Conservation (phyloP, 2,888 invertebrate species). For the Nebria salina region DNA sequence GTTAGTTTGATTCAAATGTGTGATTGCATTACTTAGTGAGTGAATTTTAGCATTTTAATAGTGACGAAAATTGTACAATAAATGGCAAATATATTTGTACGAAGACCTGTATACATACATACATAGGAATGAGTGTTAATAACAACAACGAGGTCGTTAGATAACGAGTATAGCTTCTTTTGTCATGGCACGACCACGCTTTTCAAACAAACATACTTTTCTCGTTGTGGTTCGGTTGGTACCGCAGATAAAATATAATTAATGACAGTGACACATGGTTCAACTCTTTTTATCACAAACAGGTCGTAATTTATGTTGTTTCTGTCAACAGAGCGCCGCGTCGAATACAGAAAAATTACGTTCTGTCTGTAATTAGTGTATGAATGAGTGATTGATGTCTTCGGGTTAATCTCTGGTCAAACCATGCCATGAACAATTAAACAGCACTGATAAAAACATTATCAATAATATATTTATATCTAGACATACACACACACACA, state of each 20-base stretch:
- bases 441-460: conserved; percentile 22
- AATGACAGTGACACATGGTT: conserved; percentile 58
- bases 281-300: conserved; percentile 58
- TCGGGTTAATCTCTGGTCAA: conserved; percentile 43
- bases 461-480: neutral
- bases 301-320: conserved; percentile 58
- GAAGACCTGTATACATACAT: neutral
- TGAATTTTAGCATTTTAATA: no score
- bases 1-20: no score
- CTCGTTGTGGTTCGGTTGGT: conserved; percentile 48
- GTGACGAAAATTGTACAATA: no score
- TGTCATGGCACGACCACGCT: conserved; percentile 7
- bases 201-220: neutral
- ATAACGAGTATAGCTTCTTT: conserved; percentile 1
- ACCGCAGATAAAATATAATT: conserved; percentile 57
- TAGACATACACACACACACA: neutral
- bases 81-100: neutral
- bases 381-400: conserved; percentile 52
- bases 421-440: conserved; percentile 40
- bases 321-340: conserved; percentile 55
- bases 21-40: no score
- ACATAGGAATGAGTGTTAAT: neutral
- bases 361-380: conserved; percentile 54
- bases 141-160: conserved; percentile 1
- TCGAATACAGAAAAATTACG: conserved; percentile 55